A percentile compares a stretch with the other conserved stretches of the same genome.
Conservation (phyloP, 1,140 invertebrate species). For the Phortica variegata region DNA sequence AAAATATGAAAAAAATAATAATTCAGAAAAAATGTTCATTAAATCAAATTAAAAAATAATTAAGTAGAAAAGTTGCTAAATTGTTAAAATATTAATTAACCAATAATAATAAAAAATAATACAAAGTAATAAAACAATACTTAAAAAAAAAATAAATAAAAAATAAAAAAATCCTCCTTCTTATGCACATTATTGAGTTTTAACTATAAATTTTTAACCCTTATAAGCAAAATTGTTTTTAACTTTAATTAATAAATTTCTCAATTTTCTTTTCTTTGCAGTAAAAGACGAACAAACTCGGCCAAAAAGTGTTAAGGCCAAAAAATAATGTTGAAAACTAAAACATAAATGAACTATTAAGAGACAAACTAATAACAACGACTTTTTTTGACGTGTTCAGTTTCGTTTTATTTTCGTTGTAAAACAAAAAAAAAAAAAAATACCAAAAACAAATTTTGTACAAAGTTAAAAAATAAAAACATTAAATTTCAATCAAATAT, state of each 20-base stretch:
- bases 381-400: constrained; percentile 6
- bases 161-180: neutral
- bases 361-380: constrained; percentile 14
- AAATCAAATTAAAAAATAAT: too few species aligned
- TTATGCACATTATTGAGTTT: neutral
- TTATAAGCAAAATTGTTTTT: neutral
- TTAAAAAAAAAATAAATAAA: neutral
- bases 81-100: too few species aligned
- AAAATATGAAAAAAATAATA: too few species aligned
- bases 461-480: constrained; percentile 10
- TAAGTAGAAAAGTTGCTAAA: too few species aligned
- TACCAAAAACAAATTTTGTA: neutral
- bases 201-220: neutral
- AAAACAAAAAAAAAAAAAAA: constrained; percentile 18
- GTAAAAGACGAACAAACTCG: constrained; percentile 18
- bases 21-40: too few species aligned
- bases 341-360: constrained; percentile 10
- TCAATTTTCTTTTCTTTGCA: constrained; percentile 19
- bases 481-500: constrained; percentile 17
- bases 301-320: constrained; percentile 12
- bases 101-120: too few species aligned
- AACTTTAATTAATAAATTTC: constrained; percentile 1
- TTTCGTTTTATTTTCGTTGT: constrained; percentile 32
- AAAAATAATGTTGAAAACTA: constrained; percentile 13
- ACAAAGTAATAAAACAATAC: neutral